A percentile compares a stretch with the other conserved stretches of the same genome.
Evolutionary conservation across 2,888 invertebrate species (phyloP).

Genomic region (Plebejus argus): DNA sequence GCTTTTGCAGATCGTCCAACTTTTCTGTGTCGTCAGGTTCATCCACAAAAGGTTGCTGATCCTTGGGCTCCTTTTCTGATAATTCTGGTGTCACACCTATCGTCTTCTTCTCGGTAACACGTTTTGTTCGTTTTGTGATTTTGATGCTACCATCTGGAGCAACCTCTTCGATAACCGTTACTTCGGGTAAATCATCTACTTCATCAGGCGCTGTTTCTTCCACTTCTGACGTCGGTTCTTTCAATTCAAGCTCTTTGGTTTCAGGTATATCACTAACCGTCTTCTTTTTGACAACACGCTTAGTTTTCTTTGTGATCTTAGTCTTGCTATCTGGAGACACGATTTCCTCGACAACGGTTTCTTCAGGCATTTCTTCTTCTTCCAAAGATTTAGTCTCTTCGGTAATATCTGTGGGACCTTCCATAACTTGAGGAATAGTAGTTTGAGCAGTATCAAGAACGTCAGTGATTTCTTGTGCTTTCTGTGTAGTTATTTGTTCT

Average conservation of each 20-base stretch:
- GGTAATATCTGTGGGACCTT: constrained; percentile 38
- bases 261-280: constrained; percentile 46
- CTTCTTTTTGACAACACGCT: constrained; percentile 50
- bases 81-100: too few species aligned
- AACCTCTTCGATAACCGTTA: constrained; percentile 39
- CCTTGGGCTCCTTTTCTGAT: constrained; percentile 38
- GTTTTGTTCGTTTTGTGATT: too few species aligned
- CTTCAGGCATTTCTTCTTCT: constrained; percentile 45
- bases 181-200: constrained; percentile 49
- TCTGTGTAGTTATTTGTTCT: constrained; percentile 40
- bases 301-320: constrained; percentile 43
- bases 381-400: constrained; percentile 42
- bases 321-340: constrained; percentile 48
- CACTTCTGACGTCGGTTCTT: constrained; percentile 49
- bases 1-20: background rate
- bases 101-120: background rate
- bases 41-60: background rate
- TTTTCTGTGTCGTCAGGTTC: background rate
- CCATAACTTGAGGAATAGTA: background rate
- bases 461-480: constrained; percentile 31
- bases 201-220: constrained; percentile 51
- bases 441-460: background rate
- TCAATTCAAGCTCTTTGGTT: constrained; percentile 40
- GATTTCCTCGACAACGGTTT: constrained; percentile 55
- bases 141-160: background rate